These are phyloP conservation scores for Characodon lateralis DNA, from an alignment of 2,797 vertebrate genomes.

Conservation along the genomic window DNA sequence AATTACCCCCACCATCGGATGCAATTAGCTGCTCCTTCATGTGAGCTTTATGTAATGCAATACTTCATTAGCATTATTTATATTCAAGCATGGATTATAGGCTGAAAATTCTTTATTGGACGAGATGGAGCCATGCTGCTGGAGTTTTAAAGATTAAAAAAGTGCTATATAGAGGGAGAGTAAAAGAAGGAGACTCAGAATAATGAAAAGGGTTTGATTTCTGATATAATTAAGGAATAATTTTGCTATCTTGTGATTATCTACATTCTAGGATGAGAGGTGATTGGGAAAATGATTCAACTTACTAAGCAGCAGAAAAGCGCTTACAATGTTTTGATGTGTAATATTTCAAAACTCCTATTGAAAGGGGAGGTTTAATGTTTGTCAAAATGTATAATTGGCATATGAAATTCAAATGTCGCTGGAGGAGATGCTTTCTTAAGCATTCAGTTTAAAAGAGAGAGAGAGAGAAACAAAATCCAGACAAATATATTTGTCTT, in stretches of 20 bases:
- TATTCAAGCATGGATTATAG: constrained; percentile 97
- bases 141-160: constrained; percentile 88
- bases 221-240: constrained; percentile 98
- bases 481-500: constrained; percentile 42
- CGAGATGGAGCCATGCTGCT: constrained; percentile 94
- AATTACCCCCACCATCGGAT: constrained; percentile 98
- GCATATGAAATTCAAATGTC: constrained; percentile 49
- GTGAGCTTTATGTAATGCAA: constrained; percentile 99
- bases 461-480: constrained; percentile 21
- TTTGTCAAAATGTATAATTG: constrained; percentile 50
- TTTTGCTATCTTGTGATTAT: constrained; percentile 97
- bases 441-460: constrained; percentile 45
- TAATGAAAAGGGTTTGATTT: constrained; percentile 93
- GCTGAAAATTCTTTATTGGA: constrained; percentile 98
- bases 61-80: constrained; percentile 99
- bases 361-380: constrained; percentile 45
- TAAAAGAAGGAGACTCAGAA: constrained; percentile 85
- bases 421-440: constrained; percentile 27
- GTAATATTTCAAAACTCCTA: constrained; percentile 69
- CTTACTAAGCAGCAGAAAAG: constrained; percentile 81
- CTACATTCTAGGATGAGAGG: constrained; percentile 92
- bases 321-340: constrained; percentile 78
- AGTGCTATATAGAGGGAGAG: constrained; percentile 39
- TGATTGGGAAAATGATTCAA: constrained; percentile 84
- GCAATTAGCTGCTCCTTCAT: constrained; percentile 99